Conservation (phyloP, 2,888 invertebrate genomes). For the Rhodophaea formosa region DNA sequence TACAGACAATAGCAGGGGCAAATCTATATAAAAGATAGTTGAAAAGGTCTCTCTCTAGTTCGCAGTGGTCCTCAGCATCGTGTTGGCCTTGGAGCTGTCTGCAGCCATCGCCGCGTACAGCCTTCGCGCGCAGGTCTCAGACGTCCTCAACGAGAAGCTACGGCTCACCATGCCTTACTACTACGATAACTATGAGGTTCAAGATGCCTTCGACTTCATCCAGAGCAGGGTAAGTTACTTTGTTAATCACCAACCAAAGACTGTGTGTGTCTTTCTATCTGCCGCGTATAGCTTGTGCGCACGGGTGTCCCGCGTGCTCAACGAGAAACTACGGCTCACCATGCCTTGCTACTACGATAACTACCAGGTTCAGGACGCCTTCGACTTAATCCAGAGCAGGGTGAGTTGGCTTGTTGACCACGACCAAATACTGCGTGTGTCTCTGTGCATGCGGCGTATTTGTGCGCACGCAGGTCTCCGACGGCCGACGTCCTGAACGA, state of each 20-base stretch:
- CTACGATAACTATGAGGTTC: slow-evolving; percentile 80
- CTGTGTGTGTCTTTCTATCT: too few relatives aligned
- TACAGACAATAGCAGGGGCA: background rate
- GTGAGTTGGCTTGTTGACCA: too few relatives aligned
- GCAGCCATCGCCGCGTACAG: slow-evolving; percentile 91
- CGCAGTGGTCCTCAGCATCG: slow-evolving; percentile 86
- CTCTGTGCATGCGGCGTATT: too few relatives aligned
- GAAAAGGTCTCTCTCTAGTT: slow-evolving; percentile 79
- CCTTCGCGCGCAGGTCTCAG: slow-evolving; percentile 82
- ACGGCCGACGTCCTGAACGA: too few relatives aligned
- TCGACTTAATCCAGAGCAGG: too few relatives aligned
- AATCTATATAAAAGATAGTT: background rate
- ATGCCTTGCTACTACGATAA: too few relatives aligned
- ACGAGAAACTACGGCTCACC: too few relatives aligned
- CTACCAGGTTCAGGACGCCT: too few relatives aligned
- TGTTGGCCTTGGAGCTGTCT: slow-evolving; percentile 90
- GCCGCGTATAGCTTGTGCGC: too few relatives aligned
- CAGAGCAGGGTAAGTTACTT: slow-evolving; percentile 84
- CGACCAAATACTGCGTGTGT: too few relatives aligned
- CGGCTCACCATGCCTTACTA: slow-evolving; percentile 82
- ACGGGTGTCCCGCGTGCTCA: too few relatives aligned
- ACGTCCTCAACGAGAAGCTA: slow-evolving; percentile 81
- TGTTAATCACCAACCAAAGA: slow-evolving; percentile 20
- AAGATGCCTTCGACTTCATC: slow-evolving; percentile 87
- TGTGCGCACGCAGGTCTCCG: too few relatives aligned